phyloP scores from a whole-genome alignment of 2,113 vertebrate genomes.

The Zapornia atra region DNA sequence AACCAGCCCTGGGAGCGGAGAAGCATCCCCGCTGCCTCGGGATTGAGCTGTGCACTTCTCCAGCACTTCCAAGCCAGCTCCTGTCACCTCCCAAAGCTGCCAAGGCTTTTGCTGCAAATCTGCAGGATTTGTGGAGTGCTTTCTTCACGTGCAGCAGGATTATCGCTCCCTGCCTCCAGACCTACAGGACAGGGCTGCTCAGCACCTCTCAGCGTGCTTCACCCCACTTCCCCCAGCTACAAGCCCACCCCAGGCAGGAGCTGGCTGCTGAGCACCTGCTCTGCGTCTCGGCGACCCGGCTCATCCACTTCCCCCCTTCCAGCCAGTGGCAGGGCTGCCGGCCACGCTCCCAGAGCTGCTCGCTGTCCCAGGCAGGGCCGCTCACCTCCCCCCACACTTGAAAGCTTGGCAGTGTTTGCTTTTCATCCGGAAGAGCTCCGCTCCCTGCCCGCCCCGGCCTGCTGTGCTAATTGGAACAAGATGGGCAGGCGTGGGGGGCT shows the following conservation, averaged over 20 bases:
- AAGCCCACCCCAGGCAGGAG: not conserved
- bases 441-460: not conserved
- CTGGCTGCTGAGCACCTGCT: not conserved
- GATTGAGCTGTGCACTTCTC: not conserved
- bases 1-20: too few species aligned
- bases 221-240: not conserved
- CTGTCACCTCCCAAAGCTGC: not conserved
- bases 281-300: not conserved
- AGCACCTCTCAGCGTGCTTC: not conserved
- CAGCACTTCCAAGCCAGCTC: not conserved
- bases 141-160: not conserved
- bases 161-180: not conserved
- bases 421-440: constrained; percentile 14
- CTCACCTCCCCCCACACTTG: not conserved
- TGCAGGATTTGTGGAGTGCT: rapidly evolving
- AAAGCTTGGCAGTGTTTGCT: constrained; percentile 31
- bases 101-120: not conserved
- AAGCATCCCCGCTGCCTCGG: not conserved
- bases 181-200: not conserved
- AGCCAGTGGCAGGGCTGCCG: not conserved
- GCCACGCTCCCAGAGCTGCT: not conserved
- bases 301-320: not conserved
- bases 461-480: constrained; percentile 33
- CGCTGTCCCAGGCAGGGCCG: not conserved
- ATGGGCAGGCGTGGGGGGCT: constrained; percentile 18